Conservation (phyloP, 2,888 invertebrate species). For the Papilio gigon region DNA sequence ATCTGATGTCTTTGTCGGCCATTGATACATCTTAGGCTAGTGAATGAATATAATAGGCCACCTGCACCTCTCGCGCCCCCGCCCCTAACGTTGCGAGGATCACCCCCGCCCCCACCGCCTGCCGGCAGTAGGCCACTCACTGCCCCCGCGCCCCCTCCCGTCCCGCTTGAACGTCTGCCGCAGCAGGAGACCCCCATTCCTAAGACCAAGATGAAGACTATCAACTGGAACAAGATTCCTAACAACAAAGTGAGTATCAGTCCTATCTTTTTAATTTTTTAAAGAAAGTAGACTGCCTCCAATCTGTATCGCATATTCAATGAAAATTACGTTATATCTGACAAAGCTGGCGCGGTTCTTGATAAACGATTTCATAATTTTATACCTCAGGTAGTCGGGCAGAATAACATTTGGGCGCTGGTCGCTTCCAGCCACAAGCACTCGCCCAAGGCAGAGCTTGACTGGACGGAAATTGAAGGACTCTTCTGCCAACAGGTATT, state of each 20-base stretch:
- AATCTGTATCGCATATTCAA: not conserved
- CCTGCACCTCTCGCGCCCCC: slow-evolving; percentile 50
- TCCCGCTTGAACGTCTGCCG: slow-evolving; percentile 84
- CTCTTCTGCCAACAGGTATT: slow-evolving; percentile 94
- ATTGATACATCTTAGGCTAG: too few species aligned
- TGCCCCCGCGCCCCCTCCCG: slow-evolving; percentile 70
- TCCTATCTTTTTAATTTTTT: not conserved
- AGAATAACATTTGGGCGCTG: slow-evolving; percentile 95
- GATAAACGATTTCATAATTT: not conserved
- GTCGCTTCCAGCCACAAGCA: slow-evolving; percentile 93
- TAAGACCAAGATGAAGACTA: slow-evolving; percentile 98
- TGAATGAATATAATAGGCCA: not conserved
- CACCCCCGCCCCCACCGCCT: slow-evolving; percentile 72
- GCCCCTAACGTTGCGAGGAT: slow-evolving; percentile 71
- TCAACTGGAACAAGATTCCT: slow-evolving; percentile 99
- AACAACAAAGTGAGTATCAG: slow-evolving; percentile 87
- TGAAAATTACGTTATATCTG: not conserved
- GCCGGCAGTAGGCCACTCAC: slow-evolving; percentile 48
- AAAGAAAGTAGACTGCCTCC: not conserved
- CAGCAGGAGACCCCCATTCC: slow-evolving; percentile 96
- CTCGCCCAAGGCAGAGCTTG: slow-evolving; percentile 91
- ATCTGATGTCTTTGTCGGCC: too few species aligned
- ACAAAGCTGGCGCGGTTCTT: too few species aligned
- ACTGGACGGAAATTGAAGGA: slow-evolving; percentile 97
- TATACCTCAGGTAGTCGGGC: slow-evolving; percentile 88